Evolutionary conservation across 2,113 vertebrate species (phyloP).

Genomic region (Melanerpes aurifrons): DNA sequence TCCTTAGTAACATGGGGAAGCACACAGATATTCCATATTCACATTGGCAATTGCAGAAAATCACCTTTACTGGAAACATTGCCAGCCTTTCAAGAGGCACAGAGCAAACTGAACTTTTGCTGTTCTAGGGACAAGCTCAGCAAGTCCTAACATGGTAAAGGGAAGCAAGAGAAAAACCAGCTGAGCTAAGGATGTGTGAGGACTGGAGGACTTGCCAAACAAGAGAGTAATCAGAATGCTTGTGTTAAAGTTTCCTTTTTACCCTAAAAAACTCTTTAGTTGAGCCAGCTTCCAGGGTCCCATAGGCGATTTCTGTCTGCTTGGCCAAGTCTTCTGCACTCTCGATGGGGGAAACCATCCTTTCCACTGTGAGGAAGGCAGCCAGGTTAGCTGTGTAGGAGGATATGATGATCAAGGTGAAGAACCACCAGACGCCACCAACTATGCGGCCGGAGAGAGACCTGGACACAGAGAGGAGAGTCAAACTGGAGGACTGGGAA

Average conservation of each 20-base stretch:
- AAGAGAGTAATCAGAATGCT: not conserved
- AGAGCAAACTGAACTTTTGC: not conserved
- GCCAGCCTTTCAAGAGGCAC: not conserved
- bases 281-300: slow-evolving; percentile 95
- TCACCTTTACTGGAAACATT: not conserved
- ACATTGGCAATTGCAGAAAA: slow-evolving; percentile 16
- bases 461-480: slow-evolving; percentile 73
- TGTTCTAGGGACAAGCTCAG: not conserved
- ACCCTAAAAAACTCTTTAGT: slow-evolving; percentile 99
- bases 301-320: slow-evolving; percentile 97
- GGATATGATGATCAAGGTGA: slow-evolving; percentile 99
- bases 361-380: slow-evolving; percentile 97
- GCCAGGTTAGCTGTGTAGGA: slow-evolving; percentile 99
- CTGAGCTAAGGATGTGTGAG: not conserved
- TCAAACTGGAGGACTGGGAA: not conserved
- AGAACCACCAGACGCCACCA: slow-evolving; percentile 99
- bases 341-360: slow-evolving; percentile 99
- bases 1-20: not conserved
- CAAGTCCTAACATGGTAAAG: not conserved
- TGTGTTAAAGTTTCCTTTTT: slow-evolving; percentile 47
- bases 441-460: slow-evolving; percentile 97
- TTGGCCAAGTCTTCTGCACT: slow-evolving; percentile 98
- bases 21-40: not conserved
- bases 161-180: not conserved
- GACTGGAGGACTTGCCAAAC: not conserved